These are phyloP conservation scores for Hydrophis major DNA, from an alignment of 2,797 vertebrate species.

Conservation along the genomic window DNA sequence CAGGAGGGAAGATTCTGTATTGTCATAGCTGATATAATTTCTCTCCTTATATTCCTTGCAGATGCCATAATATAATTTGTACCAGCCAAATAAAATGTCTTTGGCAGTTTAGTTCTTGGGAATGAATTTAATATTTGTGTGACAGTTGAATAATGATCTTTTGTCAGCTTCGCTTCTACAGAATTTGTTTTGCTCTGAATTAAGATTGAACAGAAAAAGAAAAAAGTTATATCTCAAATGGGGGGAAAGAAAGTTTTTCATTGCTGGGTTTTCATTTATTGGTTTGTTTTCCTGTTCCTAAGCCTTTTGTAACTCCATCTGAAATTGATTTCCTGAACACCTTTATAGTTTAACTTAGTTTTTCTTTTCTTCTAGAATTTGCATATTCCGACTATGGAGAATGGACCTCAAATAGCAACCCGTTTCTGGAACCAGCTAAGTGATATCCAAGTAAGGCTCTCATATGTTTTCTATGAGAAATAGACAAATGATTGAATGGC, in stretches of 20 bases:
- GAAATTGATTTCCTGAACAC: neutral
- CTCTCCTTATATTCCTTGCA: neutral
- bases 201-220: neutral
- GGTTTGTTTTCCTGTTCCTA: too few relatives aligned
- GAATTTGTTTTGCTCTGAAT: neutral
- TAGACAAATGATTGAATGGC: neutral
- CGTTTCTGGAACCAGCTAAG: slow-evolving; percentile 77
- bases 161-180: neutral
- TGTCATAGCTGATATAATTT: neutral
- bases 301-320: neutral
- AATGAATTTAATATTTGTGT: neutral
- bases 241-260: neutral
- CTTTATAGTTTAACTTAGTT: neutral
- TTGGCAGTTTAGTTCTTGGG: neutral
- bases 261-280: neutral
- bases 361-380: slow-evolving; percentile 69
- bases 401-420: slow-evolving; percentile 73
- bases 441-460: slow-evolving; percentile 81
- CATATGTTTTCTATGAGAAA: neutral
- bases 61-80: neutral
- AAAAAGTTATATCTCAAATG: neutral
- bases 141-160: neutral
- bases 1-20: neutral
- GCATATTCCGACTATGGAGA: slow-evolving; percentile 78
- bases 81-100: neutral